Evolutionary conservation across 2,888 invertebrate species (phyloP), one percentile per base, ranked within the genome.

Genomic region (Hirtodrosophila trivittata): DNA sequence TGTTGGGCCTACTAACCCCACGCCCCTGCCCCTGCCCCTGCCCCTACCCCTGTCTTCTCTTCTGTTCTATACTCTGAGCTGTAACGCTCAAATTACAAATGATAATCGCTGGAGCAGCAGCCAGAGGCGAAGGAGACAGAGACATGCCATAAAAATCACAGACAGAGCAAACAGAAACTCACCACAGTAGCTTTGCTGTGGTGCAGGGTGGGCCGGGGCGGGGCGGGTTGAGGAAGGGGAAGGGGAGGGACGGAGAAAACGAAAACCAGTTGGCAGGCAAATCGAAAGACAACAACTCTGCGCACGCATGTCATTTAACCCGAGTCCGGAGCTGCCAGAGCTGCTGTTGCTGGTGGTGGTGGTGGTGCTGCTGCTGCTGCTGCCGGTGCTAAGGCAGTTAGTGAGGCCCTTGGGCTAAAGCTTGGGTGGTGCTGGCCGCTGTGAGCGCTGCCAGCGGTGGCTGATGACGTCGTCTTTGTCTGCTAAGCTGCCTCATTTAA

Each of bases 401-500:
- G 14, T 3, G n/a, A 13, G 32, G 46, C 51, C 42, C 55, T 65
- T 64, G 65, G 56, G 56, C 10, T 35, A 42, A 8, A 10, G 45
- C 9, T 21, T 30, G 45, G 51, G 51, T 42, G 37, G 54, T 46
- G 46, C 3, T 14, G 18, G 52, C 35, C 16, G 43, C 45, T 39
- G 45, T 25, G 10, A 33, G 28, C 50, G 64, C 30, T 35, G 52
- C 46, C 18, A 14, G 52, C 46, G 33, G 55, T 55, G 56, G 54
- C 9, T 28, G 7, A 28, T 28, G 39, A 7, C 52, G 47, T 52
- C 56, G 65, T 75, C 75, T 75, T 72, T 69, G 67, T 71, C 62
- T 59, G 75, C 76, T 76, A 72, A 75, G 74, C 60, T 70, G 75
- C 35, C 50, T 39, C 82, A 71, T 74, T 77, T 87, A 86, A 87